Evolutionary conservation across 2,888 invertebrate genomes (phyloP).

Genomic region (Leptopilina syphax): DNA sequence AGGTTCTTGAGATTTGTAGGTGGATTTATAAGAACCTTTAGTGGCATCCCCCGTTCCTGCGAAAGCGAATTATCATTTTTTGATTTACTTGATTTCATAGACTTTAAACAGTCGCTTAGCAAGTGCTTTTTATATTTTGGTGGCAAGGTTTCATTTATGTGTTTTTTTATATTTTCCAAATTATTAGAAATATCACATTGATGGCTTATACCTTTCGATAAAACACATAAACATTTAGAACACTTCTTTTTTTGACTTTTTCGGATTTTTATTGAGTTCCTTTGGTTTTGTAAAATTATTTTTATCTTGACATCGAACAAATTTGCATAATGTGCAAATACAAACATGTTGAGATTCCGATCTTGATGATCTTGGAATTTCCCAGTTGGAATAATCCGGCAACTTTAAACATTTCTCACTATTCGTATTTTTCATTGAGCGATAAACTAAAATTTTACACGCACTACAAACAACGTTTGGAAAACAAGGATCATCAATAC

Average conservation of each 20-base stretch:
- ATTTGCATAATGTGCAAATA: neutral
- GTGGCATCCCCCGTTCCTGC: too few relatives aligned
- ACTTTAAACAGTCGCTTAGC: too few relatives aligned
- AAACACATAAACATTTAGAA: neutral
- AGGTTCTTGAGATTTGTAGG: too few relatives aligned
- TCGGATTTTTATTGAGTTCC: neutral
- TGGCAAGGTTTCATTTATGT: too few relatives aligned
- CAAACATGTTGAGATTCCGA: neutral
- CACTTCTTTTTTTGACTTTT: neutral
- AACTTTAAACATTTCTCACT: neutral
- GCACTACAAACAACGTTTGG: conserved; percentile 12
- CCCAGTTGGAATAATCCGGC: conserved; percentile 1
- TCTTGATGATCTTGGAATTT: conserved; percentile 7
- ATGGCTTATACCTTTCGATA: conserved; percentile 1
- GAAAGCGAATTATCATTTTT: too few relatives aligned
- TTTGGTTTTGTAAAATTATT: neutral
- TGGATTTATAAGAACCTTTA: too few relatives aligned
- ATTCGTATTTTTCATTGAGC: neutral
- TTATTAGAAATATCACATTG: neutral
- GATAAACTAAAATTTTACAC: conserved; percentile 9
- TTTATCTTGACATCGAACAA: neutral
- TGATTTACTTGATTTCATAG: too few relatives aligned
- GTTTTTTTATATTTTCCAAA: too few relatives aligned
- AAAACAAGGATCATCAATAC: neutral
- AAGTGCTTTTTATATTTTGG: too few relatives aligned